Evolutionary conservation across 2,888 invertebrate genomes (phyloP).

Genomic region (Apodemia zela): DNA sequence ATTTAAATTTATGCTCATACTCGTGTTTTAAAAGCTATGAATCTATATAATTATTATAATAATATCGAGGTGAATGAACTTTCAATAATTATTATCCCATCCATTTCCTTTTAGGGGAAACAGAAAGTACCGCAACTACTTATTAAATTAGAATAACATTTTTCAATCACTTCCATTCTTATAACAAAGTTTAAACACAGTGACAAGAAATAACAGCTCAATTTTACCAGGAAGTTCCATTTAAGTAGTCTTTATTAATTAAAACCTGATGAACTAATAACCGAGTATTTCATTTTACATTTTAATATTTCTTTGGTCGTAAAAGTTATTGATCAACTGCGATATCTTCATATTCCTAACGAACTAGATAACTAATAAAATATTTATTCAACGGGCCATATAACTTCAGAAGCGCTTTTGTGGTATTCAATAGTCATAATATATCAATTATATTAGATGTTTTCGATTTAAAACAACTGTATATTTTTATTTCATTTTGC

Average conservation of each 20-base stretch:
- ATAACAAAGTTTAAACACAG: no score
- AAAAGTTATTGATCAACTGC: constrained; percentile 20
- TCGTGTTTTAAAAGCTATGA: no score
- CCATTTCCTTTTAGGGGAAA: no score
- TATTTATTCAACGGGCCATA: background rate
- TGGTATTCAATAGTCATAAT: background rate
- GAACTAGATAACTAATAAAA: constrained; percentile 3
- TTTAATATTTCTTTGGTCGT: constrained; percentile 16
- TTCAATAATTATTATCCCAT: no score
- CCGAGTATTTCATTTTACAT: constrained; percentile 1
- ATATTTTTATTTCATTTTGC: background rate
- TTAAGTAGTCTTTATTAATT: background rate
- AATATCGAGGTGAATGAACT: no score
- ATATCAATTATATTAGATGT: background rate
- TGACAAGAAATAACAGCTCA: no score
- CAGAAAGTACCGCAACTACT: no score
- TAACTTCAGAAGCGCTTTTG: background rate
- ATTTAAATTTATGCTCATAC: background rate
- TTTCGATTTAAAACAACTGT: background rate
- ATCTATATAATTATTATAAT: no score
- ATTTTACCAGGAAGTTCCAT: no score
- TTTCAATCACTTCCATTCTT: no score
- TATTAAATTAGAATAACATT: no score
- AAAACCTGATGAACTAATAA: background rate
- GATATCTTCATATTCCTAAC: constrained; percentile 14